Conservation (phyloP, 2,113 vertebrate genomes). For the Lanius ludovicianus region DNA sequence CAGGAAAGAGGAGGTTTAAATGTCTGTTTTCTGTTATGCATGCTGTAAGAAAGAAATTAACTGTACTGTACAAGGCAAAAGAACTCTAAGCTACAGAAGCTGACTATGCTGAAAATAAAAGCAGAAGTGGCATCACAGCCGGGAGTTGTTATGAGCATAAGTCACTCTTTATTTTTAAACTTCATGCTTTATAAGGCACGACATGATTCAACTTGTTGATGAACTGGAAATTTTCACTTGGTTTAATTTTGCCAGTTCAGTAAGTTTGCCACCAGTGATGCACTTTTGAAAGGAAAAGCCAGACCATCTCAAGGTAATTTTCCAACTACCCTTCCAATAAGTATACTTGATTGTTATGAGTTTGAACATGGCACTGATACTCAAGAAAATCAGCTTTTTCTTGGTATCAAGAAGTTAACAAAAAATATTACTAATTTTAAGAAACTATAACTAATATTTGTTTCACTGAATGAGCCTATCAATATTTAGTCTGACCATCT, state of each 20-base stretch:
- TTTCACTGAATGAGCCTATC: not conserved
- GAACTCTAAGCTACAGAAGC: not conserved
- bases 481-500: not conserved
- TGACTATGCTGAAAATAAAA: not conserved
- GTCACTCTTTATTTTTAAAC: conserved; percentile 20
- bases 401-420: not conserved
- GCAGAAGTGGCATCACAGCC: not conserved
- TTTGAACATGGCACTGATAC: not conserved
- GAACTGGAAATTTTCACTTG: conserved; percentile 17
- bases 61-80: not conserved
- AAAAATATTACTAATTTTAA: not conserved
- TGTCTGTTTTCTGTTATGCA: conserved; percentile 1
- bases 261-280: not conserved
- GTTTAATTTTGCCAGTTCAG: conserved; percentile 1
- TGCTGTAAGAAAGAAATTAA: conserved; percentile 19
- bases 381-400: not conserved
- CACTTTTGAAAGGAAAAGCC: not conserved
- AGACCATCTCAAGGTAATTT: not conserved
- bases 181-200: not conserved
- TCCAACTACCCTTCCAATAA: not conserved
- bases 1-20: conserved; percentile 27
- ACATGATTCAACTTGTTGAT: not conserved
- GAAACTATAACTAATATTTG: not conserved
- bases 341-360: not conserved
- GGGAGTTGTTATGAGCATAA: not conserved